These are phyloP conservation scores for Alethe castanea DNA, from an alignment of 2,113 vertebrate genomes.

Conservation along the genomic window DNA sequence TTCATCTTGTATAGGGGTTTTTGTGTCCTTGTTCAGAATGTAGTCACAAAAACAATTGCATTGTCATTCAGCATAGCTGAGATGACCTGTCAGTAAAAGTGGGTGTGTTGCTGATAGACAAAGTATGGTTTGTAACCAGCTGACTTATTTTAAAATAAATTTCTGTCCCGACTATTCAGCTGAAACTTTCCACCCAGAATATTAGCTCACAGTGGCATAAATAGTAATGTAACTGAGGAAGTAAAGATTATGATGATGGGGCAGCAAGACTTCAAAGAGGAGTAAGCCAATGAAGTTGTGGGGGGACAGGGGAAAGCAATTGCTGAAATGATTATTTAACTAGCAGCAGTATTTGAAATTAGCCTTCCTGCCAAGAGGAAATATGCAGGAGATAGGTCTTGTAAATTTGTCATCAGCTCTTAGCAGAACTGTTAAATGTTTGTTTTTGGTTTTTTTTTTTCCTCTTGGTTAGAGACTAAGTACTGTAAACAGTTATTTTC, in stretches of 20 bases:
- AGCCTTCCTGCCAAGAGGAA: not conserved
- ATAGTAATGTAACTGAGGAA: not conserved
- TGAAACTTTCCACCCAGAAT: not conserved
- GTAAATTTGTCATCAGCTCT: not conserved
- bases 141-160: not conserved
- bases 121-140: not conserved
- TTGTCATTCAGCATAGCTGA: not conserved
- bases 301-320: accelerated
- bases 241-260: not conserved
- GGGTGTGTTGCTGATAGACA: not conserved
- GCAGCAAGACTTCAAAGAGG: not conserved
- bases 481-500: not conserved
- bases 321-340: not conserved
- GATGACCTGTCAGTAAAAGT: not conserved
- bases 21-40: not conserved
- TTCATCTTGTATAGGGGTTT: not conserved
- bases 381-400: not conserved
- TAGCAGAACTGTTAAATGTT: not conserved
- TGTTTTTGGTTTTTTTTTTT: not conserved
- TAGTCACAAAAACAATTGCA: not conserved
- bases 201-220: not conserved
- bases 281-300: not conserved
- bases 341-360: not conserved
- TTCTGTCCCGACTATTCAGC: not conserved
- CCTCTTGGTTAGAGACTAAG: not conserved